phyloP scores from a whole-genome alignment of 2,113 vertebrate genomes.

The Pagrus major region DNA sequence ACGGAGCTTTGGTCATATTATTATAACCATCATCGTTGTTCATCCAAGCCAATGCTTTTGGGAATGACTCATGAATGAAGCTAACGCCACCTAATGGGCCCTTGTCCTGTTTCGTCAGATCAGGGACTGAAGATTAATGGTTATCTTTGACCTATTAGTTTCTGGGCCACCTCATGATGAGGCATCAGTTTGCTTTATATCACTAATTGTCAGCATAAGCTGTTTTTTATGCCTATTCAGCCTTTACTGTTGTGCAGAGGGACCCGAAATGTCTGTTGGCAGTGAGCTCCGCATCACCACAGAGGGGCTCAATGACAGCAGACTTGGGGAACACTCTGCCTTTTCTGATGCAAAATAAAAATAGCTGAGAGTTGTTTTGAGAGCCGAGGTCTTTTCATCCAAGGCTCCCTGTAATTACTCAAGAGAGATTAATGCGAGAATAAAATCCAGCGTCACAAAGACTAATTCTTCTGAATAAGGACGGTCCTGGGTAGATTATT shows the following conservation, averaged over 20 bases:
- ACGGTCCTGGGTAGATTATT: slow-evolving; percentile 22
- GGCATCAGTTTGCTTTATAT: neutral
- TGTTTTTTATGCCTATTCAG: slow-evolving; percentile 26
- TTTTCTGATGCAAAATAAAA: slow-evolving; percentile 23
- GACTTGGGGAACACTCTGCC: neutral
- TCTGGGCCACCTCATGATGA: neutral
- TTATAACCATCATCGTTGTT: neutral
- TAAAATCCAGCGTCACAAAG: slow-evolving; percentile 33
- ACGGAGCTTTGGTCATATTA: neutral
- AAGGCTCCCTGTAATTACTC: slow-evolving; percentile 15
- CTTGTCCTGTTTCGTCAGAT: neutral
- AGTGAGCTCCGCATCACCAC: slow-evolving; percentile 1
- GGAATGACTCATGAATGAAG: neutral
- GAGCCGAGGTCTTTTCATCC: slow-evolving; percentile 20
- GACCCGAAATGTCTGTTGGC: slow-evolving; percentile 6
- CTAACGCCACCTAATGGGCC: neutral
- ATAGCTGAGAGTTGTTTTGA: slow-evolving; percentile 20
- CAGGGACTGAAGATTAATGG: neutral
- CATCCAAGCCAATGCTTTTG: neutral
- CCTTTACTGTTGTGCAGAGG: slow-evolving; percentile 2
- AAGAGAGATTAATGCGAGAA: slow-evolving; percentile 47
- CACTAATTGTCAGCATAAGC: neutral
- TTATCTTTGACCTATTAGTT: neutral
- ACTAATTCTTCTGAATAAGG: slow-evolving; percentile 27
- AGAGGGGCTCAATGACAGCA: slow-evolving; percentile 7